Evolutionary conservation across 2,797 vertebrate species (phyloP), one percentile per base, ranked within the genome.

Genomic region (Lophius americanus): DNA sequence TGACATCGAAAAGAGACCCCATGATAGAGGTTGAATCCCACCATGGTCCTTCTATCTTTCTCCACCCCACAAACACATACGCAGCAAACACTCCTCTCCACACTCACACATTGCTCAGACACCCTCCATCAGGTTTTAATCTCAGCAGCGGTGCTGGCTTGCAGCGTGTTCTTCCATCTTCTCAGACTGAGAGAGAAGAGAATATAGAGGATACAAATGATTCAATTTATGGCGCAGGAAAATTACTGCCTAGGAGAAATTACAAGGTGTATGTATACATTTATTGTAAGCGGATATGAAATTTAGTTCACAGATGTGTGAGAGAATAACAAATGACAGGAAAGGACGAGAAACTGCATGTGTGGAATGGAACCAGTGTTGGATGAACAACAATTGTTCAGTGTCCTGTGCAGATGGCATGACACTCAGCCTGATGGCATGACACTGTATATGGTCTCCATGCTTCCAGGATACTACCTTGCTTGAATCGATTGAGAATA

Each of bases 91-190:
- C 52, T 32, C 43, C 14, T 47, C 36, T 49, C 43, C 55, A 63
- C 56, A 42, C 74, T 51, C 72, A 64, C 7, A 7, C 67, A 23
- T 66, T 51, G 63, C 70, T 69, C 78, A 82, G 88, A 84, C 85
- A 80, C 79, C 84, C 85, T 88, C 86, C 83, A 84, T 85, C 87
- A 85, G 84, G 80, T 88, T 89, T 88, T 90, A 89, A 90, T 91
- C 88, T 88, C 70, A 65, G 68, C 83, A 59, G 77, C 76, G 55
- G 67, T 23, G 62, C 64, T 76, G 11, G 43, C 74, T 58, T 58
- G 60, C 79, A 63, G 60, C n/a, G 41, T 44, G 70, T 69, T 79
- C 84, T 80, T 79, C 79, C 77, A 79, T 72, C 58, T 65, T 77
- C 55, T 41, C 52, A 37, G 71, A 64, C 73, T 64, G 63, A 53